These are phyloP conservation scores for Lophius piscatorius DNA, from an alignment of 2,113 vertebrate genomes.

Conservation along the genomic window DNA sequence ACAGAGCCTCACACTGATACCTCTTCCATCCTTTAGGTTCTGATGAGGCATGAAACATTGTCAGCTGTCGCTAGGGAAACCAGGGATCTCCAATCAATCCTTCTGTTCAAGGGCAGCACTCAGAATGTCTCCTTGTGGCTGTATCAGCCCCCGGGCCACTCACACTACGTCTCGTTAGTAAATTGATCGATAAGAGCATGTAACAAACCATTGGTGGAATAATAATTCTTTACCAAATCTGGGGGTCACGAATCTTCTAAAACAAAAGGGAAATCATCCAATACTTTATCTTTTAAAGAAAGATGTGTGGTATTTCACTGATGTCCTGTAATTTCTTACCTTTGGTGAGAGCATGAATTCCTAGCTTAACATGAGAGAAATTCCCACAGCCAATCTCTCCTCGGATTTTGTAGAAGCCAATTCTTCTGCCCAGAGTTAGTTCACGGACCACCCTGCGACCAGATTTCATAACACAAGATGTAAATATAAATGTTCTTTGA, in stretches of 20 bases:
- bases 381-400: conserved; percentile 97
- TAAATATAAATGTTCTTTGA: background rate
- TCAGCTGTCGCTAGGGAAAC: conserved; percentile 65
- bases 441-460: conserved; percentile 87
- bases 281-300: no score
- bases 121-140: conserved; percentile 53
- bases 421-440: conserved; percentile 91
- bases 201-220: conserved; percentile 33
- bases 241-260: no score
- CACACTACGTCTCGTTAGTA: conserved; percentile 37
- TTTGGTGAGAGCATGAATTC: conserved; percentile 95
- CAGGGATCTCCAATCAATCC: conserved; percentile 68
- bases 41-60: conserved; percentile 71
- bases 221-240: no score
- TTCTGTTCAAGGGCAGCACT: conserved; percentile 52
- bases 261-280: background rate
- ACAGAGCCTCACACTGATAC: conserved; percentile 13
- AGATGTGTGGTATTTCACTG: background rate
- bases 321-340: conserved; percentile 75
- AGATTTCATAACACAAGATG: conserved; percentile 18
- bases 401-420: conserved; percentile 95
- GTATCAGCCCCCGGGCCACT: conserved; percentile 53
- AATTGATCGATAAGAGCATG: conserved; percentile 39
- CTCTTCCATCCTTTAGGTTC: conserved; percentile 37
- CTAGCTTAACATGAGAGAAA: conserved; percentile 97